Evolutionary conservation across 1,140 invertebrate genomes (phyloP).

Genomic region (Trachymyrmex septentrionalis): DNA sequence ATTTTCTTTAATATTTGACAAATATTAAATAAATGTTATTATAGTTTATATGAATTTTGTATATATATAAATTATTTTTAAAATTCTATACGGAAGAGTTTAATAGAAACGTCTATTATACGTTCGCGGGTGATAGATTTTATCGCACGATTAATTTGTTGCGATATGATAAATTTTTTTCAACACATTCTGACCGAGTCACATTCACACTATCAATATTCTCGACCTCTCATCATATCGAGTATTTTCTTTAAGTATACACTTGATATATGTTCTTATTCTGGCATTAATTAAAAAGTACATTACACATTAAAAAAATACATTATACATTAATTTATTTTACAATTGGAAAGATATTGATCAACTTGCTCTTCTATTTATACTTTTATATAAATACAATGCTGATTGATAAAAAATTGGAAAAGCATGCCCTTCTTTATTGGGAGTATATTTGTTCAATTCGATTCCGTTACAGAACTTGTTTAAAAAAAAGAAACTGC

Average conservation of each 20-base stretch:
- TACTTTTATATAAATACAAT: neutral
- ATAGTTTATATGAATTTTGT: neutral
- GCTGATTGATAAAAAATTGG: neutral
- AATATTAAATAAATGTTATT: neutral
- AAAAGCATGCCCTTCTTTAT: neutral
- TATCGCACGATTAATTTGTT: slow-evolving; percentile 7
- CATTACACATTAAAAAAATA: neutral
- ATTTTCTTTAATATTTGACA: neutral
- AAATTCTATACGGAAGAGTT: neutral
- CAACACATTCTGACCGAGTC: neutral
- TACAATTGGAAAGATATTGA: neutral
- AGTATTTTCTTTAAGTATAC: neutral
- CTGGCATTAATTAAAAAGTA: neutral
- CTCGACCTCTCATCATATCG: neutral
- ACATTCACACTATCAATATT: slow-evolving; percentile 5
- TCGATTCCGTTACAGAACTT: neutral
- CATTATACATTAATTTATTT: neutral
- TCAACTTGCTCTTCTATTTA: neutral
- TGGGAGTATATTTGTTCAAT: neutral
- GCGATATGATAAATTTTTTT: slow-evolving; percentile 1
- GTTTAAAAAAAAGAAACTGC: neutral
- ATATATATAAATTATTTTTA: neutral
- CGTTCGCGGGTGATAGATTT: neutral
- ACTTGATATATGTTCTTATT: slow-evolving; percentile 13
- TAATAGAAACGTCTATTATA: neutral